phyloP scores from a whole-genome alignment of 64 coral and sea anemone species.

The Dendronephthya gigantea region DNA sequence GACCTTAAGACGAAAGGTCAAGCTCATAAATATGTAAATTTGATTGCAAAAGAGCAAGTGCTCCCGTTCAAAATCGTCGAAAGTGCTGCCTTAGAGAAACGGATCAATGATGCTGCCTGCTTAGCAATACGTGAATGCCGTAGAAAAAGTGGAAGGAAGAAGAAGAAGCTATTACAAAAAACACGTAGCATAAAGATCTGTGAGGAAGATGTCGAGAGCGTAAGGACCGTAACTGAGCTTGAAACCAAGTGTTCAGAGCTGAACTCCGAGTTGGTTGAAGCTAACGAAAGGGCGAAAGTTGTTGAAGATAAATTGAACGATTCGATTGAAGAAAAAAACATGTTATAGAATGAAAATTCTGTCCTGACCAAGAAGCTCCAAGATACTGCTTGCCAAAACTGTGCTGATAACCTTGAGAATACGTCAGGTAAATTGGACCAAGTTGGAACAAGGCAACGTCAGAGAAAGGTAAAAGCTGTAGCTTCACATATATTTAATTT shows the following conservation, averaged over 20 bases:
- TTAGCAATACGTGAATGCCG: not conserved
- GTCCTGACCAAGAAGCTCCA: not conserved
- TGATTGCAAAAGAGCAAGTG: not conserved
- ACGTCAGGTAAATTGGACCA: not conserved
- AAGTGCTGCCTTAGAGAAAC: not conserved
- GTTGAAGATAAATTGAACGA: not conserved
- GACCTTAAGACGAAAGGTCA: not conserved
- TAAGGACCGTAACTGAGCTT: not conserved
- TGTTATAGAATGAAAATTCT: not conserved
- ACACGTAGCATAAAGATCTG: not conserved
- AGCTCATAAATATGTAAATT: not conserved
- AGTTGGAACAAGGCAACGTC: constrained; percentile 8
- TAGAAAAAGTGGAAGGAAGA: not conserved
- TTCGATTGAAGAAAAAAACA: not conserved
- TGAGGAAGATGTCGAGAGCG: not conserved
- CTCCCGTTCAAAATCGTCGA: not conserved
- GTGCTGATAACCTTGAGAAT: not conserved
- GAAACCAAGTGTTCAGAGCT: not conserved
- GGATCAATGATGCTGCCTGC: not conserved
- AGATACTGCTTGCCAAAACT: not conserved
- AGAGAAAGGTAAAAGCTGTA: constrained; percentile 26
- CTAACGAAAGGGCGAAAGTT: not conserved
- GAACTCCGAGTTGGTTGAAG: not conserved
- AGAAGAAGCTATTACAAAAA: not conserved
- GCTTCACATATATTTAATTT: too few species aligned